A percentile compares a stretch with the other conserved stretches of the same genome.
These are phyloP conservation scores for Heliocidaris tuberculata DNA, from an alignment of 35 echinoderm and acorn worm genomes.

Conservation along the genomic window DNA sequence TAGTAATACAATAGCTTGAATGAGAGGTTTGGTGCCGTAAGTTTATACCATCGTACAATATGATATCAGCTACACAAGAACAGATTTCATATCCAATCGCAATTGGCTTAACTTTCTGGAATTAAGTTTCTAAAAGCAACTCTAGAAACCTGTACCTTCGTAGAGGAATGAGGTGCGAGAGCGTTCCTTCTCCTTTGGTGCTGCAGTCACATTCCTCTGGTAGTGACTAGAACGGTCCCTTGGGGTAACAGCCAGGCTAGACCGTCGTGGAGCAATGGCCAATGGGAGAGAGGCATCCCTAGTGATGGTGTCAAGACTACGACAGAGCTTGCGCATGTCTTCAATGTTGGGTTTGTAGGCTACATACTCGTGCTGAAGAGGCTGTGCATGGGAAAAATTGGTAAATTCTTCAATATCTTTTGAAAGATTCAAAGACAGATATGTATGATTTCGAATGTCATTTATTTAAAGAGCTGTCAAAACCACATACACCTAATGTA, in stretches of 20 bases:
- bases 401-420: background rate
- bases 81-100: no score
- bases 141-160: slow-evolving; percentile 4
- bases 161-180: slow-evolving; percentile 47
- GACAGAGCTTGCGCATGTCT: slow-evolving; percentile 77
- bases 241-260: slow-evolving; percentile 72
- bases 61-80: no score
- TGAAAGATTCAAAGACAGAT: background rate
- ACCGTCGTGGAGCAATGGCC: slow-evolving; percentile 58
- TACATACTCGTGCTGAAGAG: slow-evolving; percentile 89
- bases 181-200: slow-evolving; percentile 1
- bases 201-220: background rate
- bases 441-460: background rate
- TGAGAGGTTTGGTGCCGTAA: no score
- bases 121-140: no score
- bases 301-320: slow-evolving; percentile 67
- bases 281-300: slow-evolving; percentile 60
- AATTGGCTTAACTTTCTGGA: no score
- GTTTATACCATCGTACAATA: no score
- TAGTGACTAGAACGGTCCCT: slow-evolving; percentile 45
- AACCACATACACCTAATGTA: no score
- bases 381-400: slow-evolving; percentile 53
- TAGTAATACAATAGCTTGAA: no score
- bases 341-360: slow-evolving; percentile 83
- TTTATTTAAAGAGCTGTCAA: background rate